These are phyloP conservation scores for Toxonevra muliebris DNA, from an alignment of 2,888 invertebrate species.

Conservation along the genomic window DNA sequence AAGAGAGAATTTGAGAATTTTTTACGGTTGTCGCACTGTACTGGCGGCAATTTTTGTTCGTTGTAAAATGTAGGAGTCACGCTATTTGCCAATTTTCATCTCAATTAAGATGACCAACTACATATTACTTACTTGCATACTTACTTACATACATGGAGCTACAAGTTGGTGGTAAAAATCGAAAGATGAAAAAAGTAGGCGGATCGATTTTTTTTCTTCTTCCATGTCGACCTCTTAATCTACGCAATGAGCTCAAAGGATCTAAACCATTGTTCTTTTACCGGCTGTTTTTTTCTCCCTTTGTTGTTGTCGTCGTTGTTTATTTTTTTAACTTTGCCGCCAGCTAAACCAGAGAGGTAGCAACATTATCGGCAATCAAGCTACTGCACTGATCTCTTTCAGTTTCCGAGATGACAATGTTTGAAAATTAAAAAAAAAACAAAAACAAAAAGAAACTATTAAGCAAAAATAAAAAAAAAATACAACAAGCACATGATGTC, in stretches of 20 bases:
- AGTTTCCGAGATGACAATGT: neutral
- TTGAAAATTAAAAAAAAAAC: neutral
- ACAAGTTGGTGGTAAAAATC: neutral
- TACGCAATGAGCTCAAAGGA: slow-evolving; percentile 17
- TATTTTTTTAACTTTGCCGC: slow-evolving; percentile 55
- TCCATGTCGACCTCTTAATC: neutral
- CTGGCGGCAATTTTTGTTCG: slow-evolving; percentile 27
- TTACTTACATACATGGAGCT: no score
- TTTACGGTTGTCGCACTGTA: neutral
- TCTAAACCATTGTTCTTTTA: slow-evolving; percentile 38
- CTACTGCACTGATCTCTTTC: slow-evolving; percentile 46
- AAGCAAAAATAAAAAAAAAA: neutral
- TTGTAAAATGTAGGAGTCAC: slow-evolving; percentile 42
- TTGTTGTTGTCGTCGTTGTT: slow-evolving; percentile 12
- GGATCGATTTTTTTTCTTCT: slow-evolving; percentile 12
- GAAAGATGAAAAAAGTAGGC: neutral
- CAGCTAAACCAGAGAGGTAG: slow-evolving; percentile 44
- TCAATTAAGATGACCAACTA: slow-evolving; percentile 48
- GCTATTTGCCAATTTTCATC: slow-evolving; percentile 54
- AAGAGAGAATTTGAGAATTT: slow-evolving; percentile 29
- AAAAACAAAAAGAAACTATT: neutral
- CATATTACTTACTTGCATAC: neutral
- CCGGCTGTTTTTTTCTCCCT: slow-evolving; percentile 31
- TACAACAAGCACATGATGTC: slow-evolving; percentile 13
- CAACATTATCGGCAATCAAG: slow-evolving; percentile 56